Evolutionary conservation across 2,113 vertebrate genomes (phyloP).

Genomic region (Emydura subglobosa): DNA sequence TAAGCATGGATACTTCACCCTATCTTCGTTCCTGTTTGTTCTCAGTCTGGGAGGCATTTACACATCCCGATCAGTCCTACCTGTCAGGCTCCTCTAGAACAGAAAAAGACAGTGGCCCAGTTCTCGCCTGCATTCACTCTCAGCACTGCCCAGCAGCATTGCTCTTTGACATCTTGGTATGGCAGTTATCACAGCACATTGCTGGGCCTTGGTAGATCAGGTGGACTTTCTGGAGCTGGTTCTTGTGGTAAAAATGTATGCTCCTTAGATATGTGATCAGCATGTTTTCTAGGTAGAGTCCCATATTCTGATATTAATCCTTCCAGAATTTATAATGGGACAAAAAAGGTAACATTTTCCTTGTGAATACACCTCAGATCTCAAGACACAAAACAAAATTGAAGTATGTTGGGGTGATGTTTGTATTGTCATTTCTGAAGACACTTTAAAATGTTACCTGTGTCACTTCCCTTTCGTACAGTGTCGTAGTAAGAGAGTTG

Average conservation of each 20-base stretch:
- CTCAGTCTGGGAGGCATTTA: neutral
- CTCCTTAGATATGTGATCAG: neutral
- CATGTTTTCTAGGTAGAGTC: neutral
- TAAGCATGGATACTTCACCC: neutral
- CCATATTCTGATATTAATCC: neutral
- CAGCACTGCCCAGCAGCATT: neutral
- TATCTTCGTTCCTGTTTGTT: neutral
- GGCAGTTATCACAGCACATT: fast-evolving
- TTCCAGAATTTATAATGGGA: neutral
- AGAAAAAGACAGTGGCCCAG: fast-evolving
- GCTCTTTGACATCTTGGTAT: fast-evolving
- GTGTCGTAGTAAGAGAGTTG: neutral
- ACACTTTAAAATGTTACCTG: neutral
- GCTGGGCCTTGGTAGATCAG: neutral
- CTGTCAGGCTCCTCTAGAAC: neutral
- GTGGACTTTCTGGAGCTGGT: neutral
- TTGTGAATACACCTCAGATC: fast-evolving
- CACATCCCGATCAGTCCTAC: neutral
- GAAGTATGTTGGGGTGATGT: neutral
- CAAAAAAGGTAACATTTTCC: fast-evolving
- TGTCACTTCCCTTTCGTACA: neutral
- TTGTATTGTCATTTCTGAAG: neutral
- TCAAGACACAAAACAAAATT: neutral
- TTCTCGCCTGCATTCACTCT: neutral
- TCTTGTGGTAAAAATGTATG: neutral